A percentile compares a stretch with the other conserved stretches of the same genome.
Conservation (phyloP, 2,888 invertebrate genomes). For the Cosmorhoe ocellata region DNA sequence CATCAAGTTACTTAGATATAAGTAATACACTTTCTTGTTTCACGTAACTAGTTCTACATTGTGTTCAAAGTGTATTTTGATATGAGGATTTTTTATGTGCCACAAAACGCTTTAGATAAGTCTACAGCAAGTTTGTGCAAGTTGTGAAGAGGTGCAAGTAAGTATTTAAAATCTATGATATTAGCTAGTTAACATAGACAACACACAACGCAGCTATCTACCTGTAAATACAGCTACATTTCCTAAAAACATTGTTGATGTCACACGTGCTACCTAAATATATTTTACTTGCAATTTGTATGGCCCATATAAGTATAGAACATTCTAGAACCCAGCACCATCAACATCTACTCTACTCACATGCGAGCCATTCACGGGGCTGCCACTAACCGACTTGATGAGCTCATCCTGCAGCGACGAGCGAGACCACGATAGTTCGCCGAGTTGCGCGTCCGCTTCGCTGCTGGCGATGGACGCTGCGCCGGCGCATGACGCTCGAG, state of each 20-base stretch:
- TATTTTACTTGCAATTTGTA: too few species aligned
- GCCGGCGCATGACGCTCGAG: constrained; percentile 84
- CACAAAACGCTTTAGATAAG: background rate
- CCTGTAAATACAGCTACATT: too few species aligned
- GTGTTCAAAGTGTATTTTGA: background rate
- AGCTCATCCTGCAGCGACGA: constrained; percentile 87
- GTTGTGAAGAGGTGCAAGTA: background rate
- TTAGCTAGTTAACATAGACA: too few species aligned
- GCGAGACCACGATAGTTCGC: constrained; percentile 84
- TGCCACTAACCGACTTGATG: constrained; percentile 84
- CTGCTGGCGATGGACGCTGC: constrained; percentile 80
- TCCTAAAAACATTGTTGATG: too few species aligned
- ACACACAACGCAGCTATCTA: too few species aligned
- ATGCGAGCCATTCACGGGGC: constrained; percentile 69
- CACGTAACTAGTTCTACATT: background rate
- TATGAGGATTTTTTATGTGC: background rate
- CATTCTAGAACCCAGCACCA: constrained; percentile 9
- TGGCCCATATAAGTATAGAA: too few species aligned
- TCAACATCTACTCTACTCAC: constrained; percentile 57
- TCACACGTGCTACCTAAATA: too few species aligned
- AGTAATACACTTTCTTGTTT: too few species aligned
- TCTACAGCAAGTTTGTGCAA: background rate
- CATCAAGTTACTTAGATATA: too few species aligned
- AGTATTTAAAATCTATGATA: too few species aligned
- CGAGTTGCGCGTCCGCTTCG: constrained; percentile 73